These are phyloP conservation scores for Bombyx mandarina DNA, from an alignment of 1,140 invertebrate genomes.

Conservation along the genomic window DNA sequence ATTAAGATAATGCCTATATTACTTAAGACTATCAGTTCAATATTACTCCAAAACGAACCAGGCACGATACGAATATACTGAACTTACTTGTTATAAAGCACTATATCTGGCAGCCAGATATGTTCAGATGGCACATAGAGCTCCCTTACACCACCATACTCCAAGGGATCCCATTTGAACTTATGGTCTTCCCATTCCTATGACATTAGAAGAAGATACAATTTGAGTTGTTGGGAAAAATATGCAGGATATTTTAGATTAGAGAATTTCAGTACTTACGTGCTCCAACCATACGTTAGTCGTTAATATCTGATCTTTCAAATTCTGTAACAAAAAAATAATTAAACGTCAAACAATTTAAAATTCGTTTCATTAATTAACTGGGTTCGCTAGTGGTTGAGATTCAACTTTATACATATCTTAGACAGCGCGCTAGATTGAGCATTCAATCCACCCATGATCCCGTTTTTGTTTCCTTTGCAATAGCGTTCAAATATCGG, in stretches of 20 bases:
- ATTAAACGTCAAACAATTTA: no score
- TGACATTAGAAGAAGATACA: conserved; percentile 10
- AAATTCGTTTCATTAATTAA: no score
- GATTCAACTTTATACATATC: no score
- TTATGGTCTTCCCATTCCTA: conserved; percentile 98
- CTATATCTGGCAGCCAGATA: conserved; percentile 96
- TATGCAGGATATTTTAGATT: not conserved
- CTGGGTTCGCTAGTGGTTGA: no score
- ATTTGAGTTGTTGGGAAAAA: not conserved
- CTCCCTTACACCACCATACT: conserved; percentile 95
- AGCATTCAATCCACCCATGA: no score
- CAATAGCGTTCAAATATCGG: no score
- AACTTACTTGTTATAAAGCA: conserved; percentile 96
- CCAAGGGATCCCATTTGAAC: conserved; percentile 94
- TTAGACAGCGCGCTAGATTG: no score
- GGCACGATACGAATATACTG: not conserved
- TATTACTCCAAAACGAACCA: no score
- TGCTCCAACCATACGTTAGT: conserved; percentile 97
- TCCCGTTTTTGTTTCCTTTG: no score
- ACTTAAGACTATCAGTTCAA: not conserved
- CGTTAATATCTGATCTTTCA: conserved; percentile 96
- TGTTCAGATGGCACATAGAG: conserved; percentile 93
- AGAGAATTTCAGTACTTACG: conserved; percentile 75
- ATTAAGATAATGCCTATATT: not conserved
- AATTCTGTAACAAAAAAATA: conserved; percentile 80